phyloP scores from a whole-genome alignment of 2,113 vertebrate species.

The Asarcornis scutulata region DNA sequence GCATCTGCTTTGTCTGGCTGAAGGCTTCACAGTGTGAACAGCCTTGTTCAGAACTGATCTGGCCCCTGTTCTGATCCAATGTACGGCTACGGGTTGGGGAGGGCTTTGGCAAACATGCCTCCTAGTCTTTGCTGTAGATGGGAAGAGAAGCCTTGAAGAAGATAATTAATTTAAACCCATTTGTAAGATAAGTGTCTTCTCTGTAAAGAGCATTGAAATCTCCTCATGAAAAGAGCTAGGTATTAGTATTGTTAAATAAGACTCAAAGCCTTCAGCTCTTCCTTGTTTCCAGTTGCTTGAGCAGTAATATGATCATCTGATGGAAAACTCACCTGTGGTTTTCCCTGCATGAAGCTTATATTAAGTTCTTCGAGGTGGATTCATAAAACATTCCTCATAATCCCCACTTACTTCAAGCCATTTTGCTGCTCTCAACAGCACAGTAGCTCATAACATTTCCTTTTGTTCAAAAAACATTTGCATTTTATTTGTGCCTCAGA shows the following conservation, averaged over 20 bases:
- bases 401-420: conserved; percentile 68
- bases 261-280: background rate
- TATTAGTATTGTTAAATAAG: conserved; percentile 22
- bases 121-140: background rate
- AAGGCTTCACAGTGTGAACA: background rate
- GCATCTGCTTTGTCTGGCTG: background rate
- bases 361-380: conserved; percentile 55
- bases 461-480: conserved; percentile 76
- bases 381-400: conserved; percentile 71
- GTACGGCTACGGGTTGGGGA: background rate
- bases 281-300: conserved; percentile 35
- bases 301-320: conserved; percentile 22
- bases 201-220: background rate
- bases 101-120: background rate
- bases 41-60: background rate
- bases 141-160: background rate
- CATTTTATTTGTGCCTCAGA: conserved; percentile 80
- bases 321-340: conserved; percentile 26
- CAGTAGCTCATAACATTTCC: conserved; percentile 61
- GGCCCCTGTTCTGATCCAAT: background rate
- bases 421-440: conserved; percentile 54
- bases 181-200: background rate
- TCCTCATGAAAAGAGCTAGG: background rate
- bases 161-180: background rate
- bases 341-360: conserved; percentile 7